These are phyloP conservation scores for Anneissia japonica DNA, from an alignment of 35 echinoderm and acorn worm species.

Conservation along the genomic window DNA sequence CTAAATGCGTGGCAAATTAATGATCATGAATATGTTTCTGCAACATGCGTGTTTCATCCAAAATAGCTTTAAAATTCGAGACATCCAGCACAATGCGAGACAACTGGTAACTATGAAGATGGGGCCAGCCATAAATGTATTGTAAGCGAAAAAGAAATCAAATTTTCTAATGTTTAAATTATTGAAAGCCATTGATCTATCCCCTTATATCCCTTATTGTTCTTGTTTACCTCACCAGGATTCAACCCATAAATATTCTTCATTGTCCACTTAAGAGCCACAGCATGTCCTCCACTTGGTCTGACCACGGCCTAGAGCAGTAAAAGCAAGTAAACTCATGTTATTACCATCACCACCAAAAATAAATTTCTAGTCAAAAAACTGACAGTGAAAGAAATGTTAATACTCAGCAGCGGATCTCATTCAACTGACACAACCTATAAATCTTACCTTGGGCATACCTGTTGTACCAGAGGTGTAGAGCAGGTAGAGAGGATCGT, in stretches of 20 bases:
- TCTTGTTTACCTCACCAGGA: constrained; percentile 74
- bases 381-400: neutral
- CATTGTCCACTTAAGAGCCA: constrained; percentile 91
- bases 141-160: no score
- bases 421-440: neutral
- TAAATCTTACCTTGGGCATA: constrained; percentile 58
- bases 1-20: no score
- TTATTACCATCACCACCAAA: neutral
- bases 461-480: constrained; percentile 94
- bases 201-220: neutral
- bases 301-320: constrained; percentile 58
- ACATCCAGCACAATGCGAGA: no score
- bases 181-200: no score
- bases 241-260: constrained; percentile 82
- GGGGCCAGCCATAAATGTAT: no score
- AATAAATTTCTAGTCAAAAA: neutral
- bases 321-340: neutral
- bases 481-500: constrained; percentile 70
- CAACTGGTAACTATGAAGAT: no score
- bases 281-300: constrained; percentile 79
- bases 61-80: no score
- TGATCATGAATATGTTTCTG: no score
- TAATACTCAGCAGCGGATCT: neutral
- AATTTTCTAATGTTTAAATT: no score
- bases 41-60: no score